Conservation (phyloP, 2,888 invertebrate genomes). For the Fragum fragum region DNA sequence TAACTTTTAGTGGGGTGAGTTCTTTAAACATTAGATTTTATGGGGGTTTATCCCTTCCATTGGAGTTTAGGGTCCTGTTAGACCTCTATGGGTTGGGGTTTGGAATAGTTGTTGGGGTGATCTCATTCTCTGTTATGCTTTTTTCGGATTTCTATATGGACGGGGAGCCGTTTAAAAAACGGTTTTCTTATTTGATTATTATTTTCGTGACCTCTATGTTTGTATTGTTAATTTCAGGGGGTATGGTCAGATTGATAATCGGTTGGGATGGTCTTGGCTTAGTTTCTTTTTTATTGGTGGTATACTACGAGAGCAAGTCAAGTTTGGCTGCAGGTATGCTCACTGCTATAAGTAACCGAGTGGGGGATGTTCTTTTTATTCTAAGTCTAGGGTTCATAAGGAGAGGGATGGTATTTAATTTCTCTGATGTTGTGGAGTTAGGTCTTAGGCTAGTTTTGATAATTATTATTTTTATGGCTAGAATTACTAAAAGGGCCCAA, state of each 20-base stretch:
- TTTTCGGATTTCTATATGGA: slow-evolving; percentile 90
- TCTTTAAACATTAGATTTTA: not conserved
- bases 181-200: slow-evolving; percentile 90
- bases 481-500: slow-evolving; percentile 93
- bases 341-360: slow-evolving; percentile 91
- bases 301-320: slow-evolving; percentile 91
- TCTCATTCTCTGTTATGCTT: slow-evolving; percentile 89
- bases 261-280: slow-evolving; percentile 92
- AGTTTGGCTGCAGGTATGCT: slow-evolving; percentile 92
- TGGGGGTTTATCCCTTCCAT: not conserved
- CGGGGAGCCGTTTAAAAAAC: slow-evolving; percentile 89
- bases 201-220: slow-evolving; percentile 91
- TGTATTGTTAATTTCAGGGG: slow-evolving; percentile 91
- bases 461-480: slow-evolving; percentile 87
- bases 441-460: not conserved
- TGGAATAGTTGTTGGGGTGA: slow-evolving; percentile 88
- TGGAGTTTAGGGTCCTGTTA: slow-evolving; percentile 21
- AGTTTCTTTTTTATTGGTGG: slow-evolving; percentile 91
- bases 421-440: slow-evolving; percentile 86
- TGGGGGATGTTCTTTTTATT: slow-evolving; percentile 91
- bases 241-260: slow-evolving; percentile 91
- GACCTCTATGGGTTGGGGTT: slow-evolving; percentile 42
- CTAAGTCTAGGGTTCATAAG: slow-evolving; percentile 77
- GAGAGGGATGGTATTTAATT: slow-evolving; percentile 86
- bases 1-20: not conserved